Conservation (phyloP, 2,888 invertebrate species). For the Athetis lepigone region DNA sequence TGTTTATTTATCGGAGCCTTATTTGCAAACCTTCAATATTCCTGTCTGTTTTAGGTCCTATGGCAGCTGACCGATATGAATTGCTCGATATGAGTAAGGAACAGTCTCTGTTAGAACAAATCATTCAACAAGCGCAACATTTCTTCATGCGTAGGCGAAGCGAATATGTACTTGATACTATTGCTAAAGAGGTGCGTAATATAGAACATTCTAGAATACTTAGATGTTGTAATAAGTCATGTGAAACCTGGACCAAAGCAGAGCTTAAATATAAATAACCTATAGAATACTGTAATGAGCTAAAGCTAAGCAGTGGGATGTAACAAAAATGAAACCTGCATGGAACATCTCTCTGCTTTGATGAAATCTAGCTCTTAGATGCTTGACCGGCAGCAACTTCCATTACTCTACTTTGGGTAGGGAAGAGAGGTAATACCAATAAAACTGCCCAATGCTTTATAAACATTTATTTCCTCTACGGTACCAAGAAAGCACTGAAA, state of each 20-base stretch:
- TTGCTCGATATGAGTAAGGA: slow-evolving; percentile 97
- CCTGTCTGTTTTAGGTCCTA: slow-evolving; percentile 91
- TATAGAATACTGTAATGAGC: too few relatives aligned
- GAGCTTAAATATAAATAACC: too few relatives aligned
- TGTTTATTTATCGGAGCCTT: too few relatives aligned
- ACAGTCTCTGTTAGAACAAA: slow-evolving; percentile 98
- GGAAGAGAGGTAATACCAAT: background rate
- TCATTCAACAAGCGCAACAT: slow-evolving; percentile 98
- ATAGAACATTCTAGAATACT: background rate
- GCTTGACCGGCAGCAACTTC: background rate
- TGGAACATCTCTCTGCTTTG: too few relatives aligned
- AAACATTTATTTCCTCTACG: background rate
- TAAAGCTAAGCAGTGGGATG: background rate
- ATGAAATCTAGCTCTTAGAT: too few relatives aligned
- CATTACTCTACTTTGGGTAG: background rate
- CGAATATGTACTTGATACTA: slow-evolving; percentile 97
- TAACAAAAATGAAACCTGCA: too few relatives aligned
- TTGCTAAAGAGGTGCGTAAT: slow-evolving; percentile 93
- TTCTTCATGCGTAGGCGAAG: slow-evolving; percentile 97
- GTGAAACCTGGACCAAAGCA: too few relatives aligned
- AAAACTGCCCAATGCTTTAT: background rate
- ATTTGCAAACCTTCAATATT: background rate
- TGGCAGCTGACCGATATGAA: slow-evolving; percentile 96
- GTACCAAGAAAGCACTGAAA: background rate
- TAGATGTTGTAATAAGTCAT: slow-evolving; percentile 3